Conservation (phyloP, 2,113 vertebrate genomes). For the Thunnus maccoyii region DNA sequence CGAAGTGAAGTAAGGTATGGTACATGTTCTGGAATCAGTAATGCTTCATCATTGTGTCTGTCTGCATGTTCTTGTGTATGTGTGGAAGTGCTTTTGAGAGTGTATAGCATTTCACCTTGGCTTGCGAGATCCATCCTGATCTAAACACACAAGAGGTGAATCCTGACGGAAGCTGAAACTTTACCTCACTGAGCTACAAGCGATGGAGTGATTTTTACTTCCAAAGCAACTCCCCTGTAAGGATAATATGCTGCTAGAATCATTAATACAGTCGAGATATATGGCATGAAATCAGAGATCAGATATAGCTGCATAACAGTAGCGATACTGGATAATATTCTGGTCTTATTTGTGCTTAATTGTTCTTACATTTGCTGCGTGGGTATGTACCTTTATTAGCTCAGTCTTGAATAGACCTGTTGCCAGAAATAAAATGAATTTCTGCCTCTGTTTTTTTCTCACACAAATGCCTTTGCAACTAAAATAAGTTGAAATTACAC, state of each 20-base stretch:
- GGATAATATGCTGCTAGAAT: background rate
- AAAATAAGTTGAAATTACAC: background rate
- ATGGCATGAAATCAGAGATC: background rate
- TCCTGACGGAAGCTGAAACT: slow-evolving; percentile 16
- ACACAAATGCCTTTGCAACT: background rate
- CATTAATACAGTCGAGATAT: background rate
- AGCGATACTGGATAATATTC: background rate
- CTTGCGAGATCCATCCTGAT: slow-evolving; percentile 4
- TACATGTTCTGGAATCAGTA: slow-evolving; percentile 7
- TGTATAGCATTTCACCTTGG: slow-evolving; percentile 9
- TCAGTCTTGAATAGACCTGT: too few species aligned
- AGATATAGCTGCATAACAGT: background rate
- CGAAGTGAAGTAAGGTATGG: background rate
- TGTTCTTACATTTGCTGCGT: too few species aligned
- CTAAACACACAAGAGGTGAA: slow-evolving; percentile 20
- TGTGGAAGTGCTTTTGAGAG: background rate
- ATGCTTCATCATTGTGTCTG: background rate
- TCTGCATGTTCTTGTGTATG: background rate
- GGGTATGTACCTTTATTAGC: too few species aligned
- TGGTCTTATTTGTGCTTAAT: too few species aligned
- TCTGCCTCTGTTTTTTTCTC: too few species aligned
- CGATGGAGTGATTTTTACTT: background rate
- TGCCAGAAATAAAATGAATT: too few species aligned
- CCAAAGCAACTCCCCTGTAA: background rate
- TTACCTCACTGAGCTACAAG: slow-evolving; percentile 14